Evolutionary conservation across 2,888 invertebrate genomes (phyloP).

Genomic region (Mantis religiosa): DNA sequence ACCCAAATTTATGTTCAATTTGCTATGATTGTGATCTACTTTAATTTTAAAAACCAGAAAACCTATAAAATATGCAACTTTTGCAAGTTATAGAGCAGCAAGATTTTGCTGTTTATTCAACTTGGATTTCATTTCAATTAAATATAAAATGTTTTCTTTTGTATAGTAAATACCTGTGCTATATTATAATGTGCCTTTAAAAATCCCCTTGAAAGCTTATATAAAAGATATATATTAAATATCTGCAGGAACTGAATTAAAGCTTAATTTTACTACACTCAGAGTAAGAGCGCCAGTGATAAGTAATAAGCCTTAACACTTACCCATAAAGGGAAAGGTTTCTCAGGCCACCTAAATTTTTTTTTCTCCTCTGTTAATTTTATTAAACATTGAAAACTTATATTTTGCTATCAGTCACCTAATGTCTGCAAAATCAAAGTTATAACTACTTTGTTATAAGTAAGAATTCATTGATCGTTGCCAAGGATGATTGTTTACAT

Average conservation of each 20-base stretch:
- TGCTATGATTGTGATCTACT: not conserved
- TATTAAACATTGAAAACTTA: not conserved
- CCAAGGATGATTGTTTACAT: not conserved
- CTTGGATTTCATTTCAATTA: not conserved
- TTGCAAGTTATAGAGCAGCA: not conserved
- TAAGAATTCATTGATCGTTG: not conserved
- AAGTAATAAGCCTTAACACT: too few relatives aligned
- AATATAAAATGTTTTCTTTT: not conserved
- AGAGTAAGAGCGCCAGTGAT: too few relatives aligned
- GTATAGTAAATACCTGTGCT: not conserved
- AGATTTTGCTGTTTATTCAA: not conserved
- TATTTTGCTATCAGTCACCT: not conserved
- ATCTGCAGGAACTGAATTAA: too few relatives aligned
- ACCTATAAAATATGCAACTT: not conserved
- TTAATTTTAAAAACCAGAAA: not conserved
- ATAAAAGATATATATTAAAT: too few relatives aligned
- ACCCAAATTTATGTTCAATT: not conserved
- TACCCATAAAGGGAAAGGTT: too few relatives aligned
- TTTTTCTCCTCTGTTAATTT: not conserved
- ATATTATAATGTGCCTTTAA: not conserved
- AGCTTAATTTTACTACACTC: too few relatives aligned
- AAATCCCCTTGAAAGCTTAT: too few relatives aligned
- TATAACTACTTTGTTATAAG: not conserved
- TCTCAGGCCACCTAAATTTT: not conserved
- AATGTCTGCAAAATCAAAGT: not conserved